These are phyloP conservation scores for Leptodactylus fuscus DNA, from an alignment of 2,113 vertebrate species.

Conservation along the genomic window DNA sequence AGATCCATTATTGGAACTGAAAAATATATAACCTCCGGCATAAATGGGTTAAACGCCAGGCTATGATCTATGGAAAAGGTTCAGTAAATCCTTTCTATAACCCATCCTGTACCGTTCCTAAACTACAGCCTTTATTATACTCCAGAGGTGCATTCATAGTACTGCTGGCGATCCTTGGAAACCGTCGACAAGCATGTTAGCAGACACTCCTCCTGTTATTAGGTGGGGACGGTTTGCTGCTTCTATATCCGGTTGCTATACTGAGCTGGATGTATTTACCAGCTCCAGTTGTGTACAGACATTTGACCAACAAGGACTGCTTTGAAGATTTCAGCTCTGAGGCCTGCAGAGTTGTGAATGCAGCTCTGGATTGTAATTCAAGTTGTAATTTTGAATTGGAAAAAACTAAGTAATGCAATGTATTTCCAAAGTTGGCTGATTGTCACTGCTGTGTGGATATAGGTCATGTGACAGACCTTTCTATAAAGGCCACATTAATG, in stretches of 20 bases:
- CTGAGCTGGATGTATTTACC: not conserved
- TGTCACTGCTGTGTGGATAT: no score
- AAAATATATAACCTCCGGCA: no score
- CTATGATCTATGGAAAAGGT: not conserved
- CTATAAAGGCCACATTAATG: no score
- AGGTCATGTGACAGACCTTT: no score
- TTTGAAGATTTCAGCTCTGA: not conserved
- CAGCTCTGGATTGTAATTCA: not conserved
- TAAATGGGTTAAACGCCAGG: no score
- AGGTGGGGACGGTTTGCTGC: not conserved
- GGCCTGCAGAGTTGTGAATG: not conserved
- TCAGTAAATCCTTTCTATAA: not conserved
- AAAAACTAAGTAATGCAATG: not conserved
- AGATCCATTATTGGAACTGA: no score
- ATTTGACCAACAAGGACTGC: not conserved
- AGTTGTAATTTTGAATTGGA: no score
- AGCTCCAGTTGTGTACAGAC: not conserved
- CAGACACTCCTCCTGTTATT: no score
- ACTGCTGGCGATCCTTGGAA: no score
- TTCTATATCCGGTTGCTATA: not conserved
- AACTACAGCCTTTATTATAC: not conserved
- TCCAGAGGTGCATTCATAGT: no score
- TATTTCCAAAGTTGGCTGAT: not conserved
- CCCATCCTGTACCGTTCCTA: not conserved
- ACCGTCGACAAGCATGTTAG: no score